phyloP scores from a whole-genome alignment of 2,888 invertebrate species.

The Ennomos quercinarius region DNA sequence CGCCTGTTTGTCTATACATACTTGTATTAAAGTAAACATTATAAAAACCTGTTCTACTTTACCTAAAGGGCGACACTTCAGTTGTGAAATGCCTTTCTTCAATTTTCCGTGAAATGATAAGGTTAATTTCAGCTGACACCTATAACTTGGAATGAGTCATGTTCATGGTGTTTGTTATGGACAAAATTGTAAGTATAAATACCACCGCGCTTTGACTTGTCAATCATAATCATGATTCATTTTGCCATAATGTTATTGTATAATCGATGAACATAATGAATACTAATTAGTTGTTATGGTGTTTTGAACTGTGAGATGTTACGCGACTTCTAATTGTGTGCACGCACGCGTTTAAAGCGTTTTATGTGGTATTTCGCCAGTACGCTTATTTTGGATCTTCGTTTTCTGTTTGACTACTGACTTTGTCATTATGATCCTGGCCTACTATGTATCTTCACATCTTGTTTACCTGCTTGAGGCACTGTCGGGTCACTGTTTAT shows the following conservation, averaged over 20 bases:
- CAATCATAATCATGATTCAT: slow-evolving; percentile 19
- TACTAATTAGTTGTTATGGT: slow-evolving; percentile 26
- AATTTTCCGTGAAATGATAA: no score
- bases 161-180: no score
- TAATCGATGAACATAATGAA: slow-evolving; percentile 10
- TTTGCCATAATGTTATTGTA: slow-evolving; percentile 8
- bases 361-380: slow-evolving; percentile 15
- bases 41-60: no score
- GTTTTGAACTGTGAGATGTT: slow-evolving; percentile 23
- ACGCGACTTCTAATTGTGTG: slow-evolving; percentile 18
- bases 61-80: no score
- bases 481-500: slow-evolving; percentile 1
- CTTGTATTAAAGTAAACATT: no score
- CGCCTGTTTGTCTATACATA: no score
- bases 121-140: no score
- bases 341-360: slow-evolving; percentile 16
- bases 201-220: no score
- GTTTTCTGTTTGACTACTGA: neutral
- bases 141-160: no score
- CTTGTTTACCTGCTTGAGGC: neutral
- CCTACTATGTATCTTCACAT: slow-evolving; percentile 4
- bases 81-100: no score
- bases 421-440: slow-evolving; percentile 18
- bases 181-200: no score
- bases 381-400: slow-evolving; percentile 3